Base-by-base conservation (phyloP, 2,888 invertebrate genomes). In the Spialia ferax region DNA sequence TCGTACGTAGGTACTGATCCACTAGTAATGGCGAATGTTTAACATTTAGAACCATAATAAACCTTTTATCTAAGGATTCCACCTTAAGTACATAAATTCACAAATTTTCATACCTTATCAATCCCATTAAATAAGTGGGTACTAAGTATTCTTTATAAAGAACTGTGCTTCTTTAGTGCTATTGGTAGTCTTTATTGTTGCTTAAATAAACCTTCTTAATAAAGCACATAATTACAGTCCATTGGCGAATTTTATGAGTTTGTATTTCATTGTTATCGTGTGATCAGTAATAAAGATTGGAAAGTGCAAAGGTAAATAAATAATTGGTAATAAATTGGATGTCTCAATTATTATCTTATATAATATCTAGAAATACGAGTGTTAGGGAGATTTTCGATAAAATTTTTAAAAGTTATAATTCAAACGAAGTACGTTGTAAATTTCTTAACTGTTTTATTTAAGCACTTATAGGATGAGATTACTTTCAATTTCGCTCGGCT, bases 301-400 rank as follows among this genome's bases (percentile, higher is more conserved):
- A 63, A 56, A 63, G 45, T 48, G 22, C 45, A 63, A 63, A 64
- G 64, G 55, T 56, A 55, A 63, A 42, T n/a, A 23, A 26, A 22
- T 50, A 50, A 42, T 42, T 11, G 63, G 42, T 63, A 45, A 63
- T 56, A 63, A 56, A 56, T 63, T 56, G 5, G n/a, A 63, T 32
- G 32, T 63, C 56, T 50, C 61, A 61, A 50, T 61, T 60, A 60
- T 57, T 59, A 59, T 29, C 45, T 29, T 59, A 26, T 5, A 20
- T n/a, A n/a, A n/a, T n/a, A n/a, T n/a, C 20, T 32, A 8, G 20
- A 60, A 60, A 29, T 60, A 8, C 15, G 7, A 54, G 23, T 55
- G 10, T 50, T 50, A 50, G 61, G 20, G 5, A 61, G 13, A 32
- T 29, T 23, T 13, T 18, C 26, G 38, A 57, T 23, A 26, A 23